Percentiles rank a stretch among this genome's conserved stretches.
Evolutionary conservation across 2,113 vertebrate genomes (phyloP).

Genomic region (Micromys minutus): DNA sequence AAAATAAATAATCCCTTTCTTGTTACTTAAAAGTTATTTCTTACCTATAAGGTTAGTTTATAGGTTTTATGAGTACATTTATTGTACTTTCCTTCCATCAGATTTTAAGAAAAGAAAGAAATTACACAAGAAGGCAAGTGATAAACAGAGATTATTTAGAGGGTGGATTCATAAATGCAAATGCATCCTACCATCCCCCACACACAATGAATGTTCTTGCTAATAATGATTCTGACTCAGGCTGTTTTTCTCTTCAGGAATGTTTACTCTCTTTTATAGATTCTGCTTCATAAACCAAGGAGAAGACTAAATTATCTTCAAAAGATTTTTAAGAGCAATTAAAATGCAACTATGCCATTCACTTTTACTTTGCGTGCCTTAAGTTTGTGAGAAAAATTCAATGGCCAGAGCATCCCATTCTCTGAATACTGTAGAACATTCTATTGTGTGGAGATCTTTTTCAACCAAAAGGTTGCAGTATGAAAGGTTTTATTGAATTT

Average conservation of each 20-base stretch:
- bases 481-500: constrained; percentile 47
- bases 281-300: constrained; percentile 43
- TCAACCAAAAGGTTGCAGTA: neutral
- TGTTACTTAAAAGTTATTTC: neutral
- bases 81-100: neutral
- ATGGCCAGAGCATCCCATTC: neutral
- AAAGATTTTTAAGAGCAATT: constrained; percentile 27
- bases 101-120: constrained; percentile 37
- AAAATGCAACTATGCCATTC: neutral
- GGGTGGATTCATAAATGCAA: neutral
- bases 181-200: neutral
- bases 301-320: constrained; percentile 13
- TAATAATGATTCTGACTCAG: constrained; percentile 38
- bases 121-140: neutral
- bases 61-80: constrained; percentile 17
- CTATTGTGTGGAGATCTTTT: neutral
- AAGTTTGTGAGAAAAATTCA: constrained; percentile 39
- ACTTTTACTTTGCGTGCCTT: neutral
- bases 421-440: neutral
- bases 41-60: neutral
- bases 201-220: constrained; percentile 42
- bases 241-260: constrained; percentile 6
- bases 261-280: neutral
- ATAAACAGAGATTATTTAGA: constrained; percentile 43
- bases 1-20: constrained; percentile 31